A percentile compares a stretch with the other conserved stretches of the same genome.
These are phyloP conservation scores for Pitta sordida DNA, from an alignment of 2,113 vertebrate genomes.

Conservation along the genomic window DNA sequence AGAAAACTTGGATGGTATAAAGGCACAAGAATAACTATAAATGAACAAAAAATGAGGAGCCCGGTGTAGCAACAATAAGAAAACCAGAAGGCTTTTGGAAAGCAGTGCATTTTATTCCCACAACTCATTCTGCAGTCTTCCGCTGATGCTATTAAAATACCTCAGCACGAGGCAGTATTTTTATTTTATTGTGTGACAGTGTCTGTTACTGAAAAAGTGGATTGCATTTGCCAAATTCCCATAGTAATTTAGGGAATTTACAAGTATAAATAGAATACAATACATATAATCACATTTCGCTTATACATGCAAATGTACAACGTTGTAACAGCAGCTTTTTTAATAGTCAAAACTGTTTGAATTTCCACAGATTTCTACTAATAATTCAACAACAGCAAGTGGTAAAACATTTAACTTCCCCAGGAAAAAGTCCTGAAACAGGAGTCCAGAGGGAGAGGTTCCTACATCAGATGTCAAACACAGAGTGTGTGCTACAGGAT, in stretches of 20 bases:
- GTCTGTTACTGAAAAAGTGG: slow-evolving; percentile 42
- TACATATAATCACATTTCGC: not conserved
- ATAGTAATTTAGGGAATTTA: slow-evolving; percentile 10
- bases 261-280: not conserved
- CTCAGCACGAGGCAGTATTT: slow-evolving; percentile 37
- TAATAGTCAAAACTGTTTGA: not conserved
- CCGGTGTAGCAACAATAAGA: not conserved
- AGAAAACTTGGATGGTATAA: not conserved
- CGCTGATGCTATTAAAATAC: slow-evolving; percentile 34
- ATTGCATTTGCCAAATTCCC: slow-evolving; percentile 24
- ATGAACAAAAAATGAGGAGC: slow-evolving; percentile 10
- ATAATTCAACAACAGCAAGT: slow-evolving; percentile 12
- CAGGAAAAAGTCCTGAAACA: slow-evolving; percentile 35
- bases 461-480: not conserved
- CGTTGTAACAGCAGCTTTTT: slow-evolving; percentile 14
- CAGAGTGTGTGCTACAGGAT: not conserved
- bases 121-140: not conserved
- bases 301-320: slow-evolving; percentile 23
- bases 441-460: slow-evolving; percentile 1
- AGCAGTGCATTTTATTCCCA: slow-evolving; percentile 37
- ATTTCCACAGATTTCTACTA: slow-evolving; percentile 19
- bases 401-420: slow-evolving; percentile 41
- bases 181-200: slow-evolving; percentile 18
- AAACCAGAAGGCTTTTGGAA: slow-evolving; percentile 45
- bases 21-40: slow-evolving; percentile 29